phyloP scores from a whole-genome alignment of 1,140 invertebrate species.

The Cheumatopsyche charites region DNA sequence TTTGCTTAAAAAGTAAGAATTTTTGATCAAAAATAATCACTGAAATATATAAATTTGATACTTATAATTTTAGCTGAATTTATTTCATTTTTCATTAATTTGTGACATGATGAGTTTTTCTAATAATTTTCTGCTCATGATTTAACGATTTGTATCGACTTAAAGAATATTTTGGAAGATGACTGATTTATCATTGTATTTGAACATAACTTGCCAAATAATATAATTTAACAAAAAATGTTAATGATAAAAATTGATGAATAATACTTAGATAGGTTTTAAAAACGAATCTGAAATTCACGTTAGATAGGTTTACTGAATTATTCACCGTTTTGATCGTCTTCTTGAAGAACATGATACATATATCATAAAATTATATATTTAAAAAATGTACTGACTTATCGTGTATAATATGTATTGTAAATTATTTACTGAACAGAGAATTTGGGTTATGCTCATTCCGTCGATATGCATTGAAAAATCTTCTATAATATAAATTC shows the following conservation, averaged over 20 bases:
- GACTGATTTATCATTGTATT: slow-evolving; percentile 35
- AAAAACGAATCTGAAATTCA: slow-evolving; percentile 40
- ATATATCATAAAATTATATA: background rate
- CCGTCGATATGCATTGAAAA: slow-evolving; percentile 24
- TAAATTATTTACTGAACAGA: slow-evolving; percentile 10
- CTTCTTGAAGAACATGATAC: background rate
- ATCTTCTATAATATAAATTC: background rate
- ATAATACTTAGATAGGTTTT: slow-evolving; percentile 44
- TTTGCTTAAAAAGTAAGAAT: slow-evolving; percentile 33
- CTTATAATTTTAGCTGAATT: too few relatives aligned
- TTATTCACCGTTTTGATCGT: slow-evolving; percentile 1
- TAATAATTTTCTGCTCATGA: background rate
- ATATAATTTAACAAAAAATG: slow-evolving; percentile 30
- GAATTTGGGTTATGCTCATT: slow-evolving; percentile 14
- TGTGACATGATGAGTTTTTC: background rate
- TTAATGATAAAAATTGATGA: slow-evolving; percentile 17
- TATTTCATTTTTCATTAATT: too few relatives aligned
- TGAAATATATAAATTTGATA: background rate
- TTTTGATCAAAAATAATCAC: slow-evolving; percentile 16
- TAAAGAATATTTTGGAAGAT: slow-evolving; percentile 7
- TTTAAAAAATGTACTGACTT: slow-evolving; percentile 24
- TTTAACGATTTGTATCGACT: background rate
- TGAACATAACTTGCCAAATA: slow-evolving; percentile 38
- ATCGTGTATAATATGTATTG: background rate
- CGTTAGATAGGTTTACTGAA: slow-evolving; percentile 16